Conservation (phyloP, 2,888 invertebrate genomes). For the Girardia tigrina region DNA sequence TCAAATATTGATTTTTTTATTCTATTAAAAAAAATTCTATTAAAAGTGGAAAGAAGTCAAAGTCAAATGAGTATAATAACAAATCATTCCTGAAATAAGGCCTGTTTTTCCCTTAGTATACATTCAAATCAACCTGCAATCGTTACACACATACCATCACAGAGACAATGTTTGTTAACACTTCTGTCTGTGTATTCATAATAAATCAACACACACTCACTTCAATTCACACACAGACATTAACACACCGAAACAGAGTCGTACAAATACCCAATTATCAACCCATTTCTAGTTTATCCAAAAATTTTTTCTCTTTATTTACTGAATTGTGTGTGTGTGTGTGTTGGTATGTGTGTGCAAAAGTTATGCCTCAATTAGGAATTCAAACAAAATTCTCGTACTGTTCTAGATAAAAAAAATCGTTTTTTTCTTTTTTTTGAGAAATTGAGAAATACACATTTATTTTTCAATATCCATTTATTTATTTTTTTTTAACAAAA, state of each 20-base stretch:
- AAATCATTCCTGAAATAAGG: not conserved
- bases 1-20: constrained; percentile 12
- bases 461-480: not conserved
- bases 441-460: not conserved
- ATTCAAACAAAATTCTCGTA: not conserved
- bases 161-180: not conserved
- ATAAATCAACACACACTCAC: constrained; percentile 12
- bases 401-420: not conserved
- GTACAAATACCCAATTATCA: not conserved
- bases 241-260: not conserved
- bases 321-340: not conserved
- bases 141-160: not conserved
- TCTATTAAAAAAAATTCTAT: not conserved
- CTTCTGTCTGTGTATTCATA: not conserved
- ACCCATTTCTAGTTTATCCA: not conserved
- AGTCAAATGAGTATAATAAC: not conserved
- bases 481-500: not conserved
- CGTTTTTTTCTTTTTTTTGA: not conserved
- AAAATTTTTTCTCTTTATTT: not conserved
- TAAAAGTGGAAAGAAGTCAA: not conserved
- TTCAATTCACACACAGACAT: not conserved
- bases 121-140: not conserved
- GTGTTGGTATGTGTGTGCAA: too few relatives aligned
- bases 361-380: not conserved
- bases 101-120: not conserved